A percentile compares a stretch with the other conserved stretches of the same genome.
These are phyloP conservation scores for Valencia hispanica DNA, from an alignment of 2,797 vertebrate genomes.

Conservation along the genomic window DNA sequence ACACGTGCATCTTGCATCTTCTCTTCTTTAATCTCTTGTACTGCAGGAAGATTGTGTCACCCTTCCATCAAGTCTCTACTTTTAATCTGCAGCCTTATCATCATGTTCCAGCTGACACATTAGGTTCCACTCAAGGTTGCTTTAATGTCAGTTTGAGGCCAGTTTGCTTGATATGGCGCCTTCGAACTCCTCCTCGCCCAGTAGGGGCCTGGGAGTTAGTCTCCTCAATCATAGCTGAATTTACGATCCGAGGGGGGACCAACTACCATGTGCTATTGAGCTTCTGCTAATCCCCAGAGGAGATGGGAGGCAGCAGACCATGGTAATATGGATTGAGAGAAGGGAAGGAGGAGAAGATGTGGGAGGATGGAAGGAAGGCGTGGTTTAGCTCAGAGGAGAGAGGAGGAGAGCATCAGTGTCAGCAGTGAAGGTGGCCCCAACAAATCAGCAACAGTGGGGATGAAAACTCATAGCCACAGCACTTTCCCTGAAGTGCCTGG, in stretches of 20 bases:
- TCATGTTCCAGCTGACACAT: constrained; percentile 73
- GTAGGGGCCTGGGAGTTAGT: constrained; percentile 63
- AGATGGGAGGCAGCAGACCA: constrained; percentile 79
- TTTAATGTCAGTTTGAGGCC: constrained; percentile 80
- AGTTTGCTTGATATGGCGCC: constrained; percentile 61
- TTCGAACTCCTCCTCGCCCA: constrained; percentile 63
- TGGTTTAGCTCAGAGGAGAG: constrained; percentile 26
- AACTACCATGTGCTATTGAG: constrained; percentile 73
- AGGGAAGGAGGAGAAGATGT: constrained; percentile 38
- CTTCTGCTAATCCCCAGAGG: constrained; percentile 78
- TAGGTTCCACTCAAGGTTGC: constrained; percentile 75
- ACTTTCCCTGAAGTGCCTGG: constrained; percentile 80
- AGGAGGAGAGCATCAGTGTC: constrained; percentile 54
- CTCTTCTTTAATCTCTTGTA: constrained; percentile 66
- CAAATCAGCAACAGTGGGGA: constrained; percentile 75
- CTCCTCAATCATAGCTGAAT: constrained; percentile 77
- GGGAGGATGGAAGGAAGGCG: constrained; percentile 38
- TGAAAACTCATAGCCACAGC: constrained; percentile 77
- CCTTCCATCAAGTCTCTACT: constrained; percentile 51
- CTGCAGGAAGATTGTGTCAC: constrained; percentile 52
- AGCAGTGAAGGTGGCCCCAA: constrained; percentile 75
- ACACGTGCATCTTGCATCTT: constrained; percentile 47
- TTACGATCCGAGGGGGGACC: constrained; percentile 66
- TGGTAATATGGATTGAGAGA: constrained; percentile 72
- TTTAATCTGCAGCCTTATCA: constrained; percentile 80